Base-by-base conservation (phyloP, 2,113 vertebrate genomes). In the Elaphurus davidianus region DNA sequence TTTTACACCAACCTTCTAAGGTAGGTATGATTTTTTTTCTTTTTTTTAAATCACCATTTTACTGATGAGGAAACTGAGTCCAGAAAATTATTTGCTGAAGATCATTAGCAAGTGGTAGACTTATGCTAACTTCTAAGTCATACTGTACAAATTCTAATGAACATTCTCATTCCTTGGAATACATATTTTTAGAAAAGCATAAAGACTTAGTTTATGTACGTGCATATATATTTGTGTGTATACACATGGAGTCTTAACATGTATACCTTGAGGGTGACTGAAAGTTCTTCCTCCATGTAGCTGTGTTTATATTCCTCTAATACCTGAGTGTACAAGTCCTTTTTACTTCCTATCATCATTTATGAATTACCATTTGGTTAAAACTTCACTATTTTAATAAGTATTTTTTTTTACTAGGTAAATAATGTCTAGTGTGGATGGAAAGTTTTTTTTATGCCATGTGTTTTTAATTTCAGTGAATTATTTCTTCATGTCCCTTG, bases 401-500 rank as follows among this genome's bases (percentile, higher is more conserved):
- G 10, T 62, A 50, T 83, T 83, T 54, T 74, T 54, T 79, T 83
- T 83, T 1, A 55, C 25, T 78, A 71, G 60, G 16, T 40, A 85
- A 87, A 86, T 95, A 90, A 81, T 76, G 14, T 79, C 15, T 79
- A 25, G 14, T 88, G 60, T 94, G 30, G 30, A n/a, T 82, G 62
- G 47, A 82, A 64, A 33, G 9, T 6, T 27, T 50, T 7, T 82
- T 71, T 74, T n/a, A 40, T 88, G 59, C 74, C 81, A 19, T 2
- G 1, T 92, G n/a, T 85, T 81, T 98, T 96, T 91, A 30, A 30
- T 91, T 60, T 97, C 33, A 90, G 36, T 86, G 11, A 90, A 60
- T 89, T 93, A 27, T 71, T 45, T n/a, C 9, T 91, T 57, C 23
- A 15, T 93, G 33, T 27, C 57, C 93, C 89, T 84, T 90, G 17